phyloP scores from a whole-genome alignment of 53 echinoderm and acorn worm genomes.

The Henricia sp. region DNA sequence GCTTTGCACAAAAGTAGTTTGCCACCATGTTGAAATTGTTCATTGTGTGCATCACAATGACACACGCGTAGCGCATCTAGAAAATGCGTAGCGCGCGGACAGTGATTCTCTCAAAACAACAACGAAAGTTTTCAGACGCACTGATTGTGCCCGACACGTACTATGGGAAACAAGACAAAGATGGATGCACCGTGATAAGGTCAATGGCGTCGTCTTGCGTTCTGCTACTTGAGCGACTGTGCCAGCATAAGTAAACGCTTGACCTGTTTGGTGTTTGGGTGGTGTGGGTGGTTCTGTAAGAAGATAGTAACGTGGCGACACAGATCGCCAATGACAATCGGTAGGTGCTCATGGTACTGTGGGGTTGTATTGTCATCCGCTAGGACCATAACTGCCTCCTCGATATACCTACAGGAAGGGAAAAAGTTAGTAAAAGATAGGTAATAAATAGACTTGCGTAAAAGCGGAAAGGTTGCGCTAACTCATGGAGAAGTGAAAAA shows the following conservation, averaged over 20 bases:
- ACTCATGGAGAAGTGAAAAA: background rate
- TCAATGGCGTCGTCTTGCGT: too few species aligned
- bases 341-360: slow-evolving; percentile 74
- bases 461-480: background rate
- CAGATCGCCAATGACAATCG: slow-evolving; percentile 78
- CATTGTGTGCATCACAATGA: too few species aligned
- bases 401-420: slow-evolving; percentile 68
- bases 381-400: slow-evolving; percentile 79
- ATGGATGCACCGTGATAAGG: too few species aligned
- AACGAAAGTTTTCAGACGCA: too few species aligned
- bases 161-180: too few species aligned
- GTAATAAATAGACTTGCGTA: background rate
- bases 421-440: background rate
- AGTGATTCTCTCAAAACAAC: too few species aligned
- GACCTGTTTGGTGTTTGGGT: slow-evolving; percentile 66
- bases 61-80: too few species aligned
- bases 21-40: too few species aligned
- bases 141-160: too few species aligned
- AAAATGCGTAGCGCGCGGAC: too few species aligned
- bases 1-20: too few species aligned
- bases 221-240: slow-evolving; percentile 61
- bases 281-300: slow-evolving; percentile 49
- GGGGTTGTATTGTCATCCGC: slow-evolving; percentile 57
- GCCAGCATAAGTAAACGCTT: slow-evolving; percentile 72
- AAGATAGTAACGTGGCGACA: slow-evolving; percentile 66